Evolutionary conservation across 2,113 vertebrate species (phyloP), one percentile per base, ranked within the genome.

Genomic region (Chaetodon trifascialis): DNA sequence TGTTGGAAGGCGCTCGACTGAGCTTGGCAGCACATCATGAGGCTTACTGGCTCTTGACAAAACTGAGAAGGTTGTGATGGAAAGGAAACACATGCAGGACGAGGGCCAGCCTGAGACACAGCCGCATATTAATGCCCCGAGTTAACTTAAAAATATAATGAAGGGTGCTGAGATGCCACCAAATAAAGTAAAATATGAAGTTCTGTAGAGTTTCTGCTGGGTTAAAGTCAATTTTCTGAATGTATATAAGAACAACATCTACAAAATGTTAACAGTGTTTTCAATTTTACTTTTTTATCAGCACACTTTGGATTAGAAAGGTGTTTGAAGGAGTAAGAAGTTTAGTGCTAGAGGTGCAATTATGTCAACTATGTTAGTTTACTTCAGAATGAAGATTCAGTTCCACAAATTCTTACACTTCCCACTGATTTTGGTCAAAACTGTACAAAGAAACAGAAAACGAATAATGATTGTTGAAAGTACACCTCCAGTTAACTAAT

Each of bases 11-110:
- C 59, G 72, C 25, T 83, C 47, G 16, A 46, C 66, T 42, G 52
- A 79, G 36, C 54, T 49, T 74, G 84, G 71, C 65, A 80, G 56
- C 40, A 63, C 49, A 75, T 80, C 73, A 78, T 55, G 69, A 42
- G 62, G 73, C 46, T 74, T 42, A 54, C 58, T 60, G 55, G 58
- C 76, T 66, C 44, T 72, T 72, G 73, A 70, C 63, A 76, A 62
- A 83, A 88, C 15, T 75, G 69, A 75, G 70, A 66, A 51, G 34
- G 25, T 25, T 75, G 40, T 62, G 65, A 83, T 69, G 49, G 38
- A 68, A 63, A 63, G n/a, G 36, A 42, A 74, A 85, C 83, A 79
- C 42, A 79, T n/a, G 4, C 46, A 71, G 54, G 38, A 70, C 8
- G 23, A 76, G 12, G 10, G 46, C 64, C 38, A 40, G 47, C 8